phyloP scores from a whole-genome alignment of 2,113 vertebrate genomes.

The Zeus faber region DNA sequence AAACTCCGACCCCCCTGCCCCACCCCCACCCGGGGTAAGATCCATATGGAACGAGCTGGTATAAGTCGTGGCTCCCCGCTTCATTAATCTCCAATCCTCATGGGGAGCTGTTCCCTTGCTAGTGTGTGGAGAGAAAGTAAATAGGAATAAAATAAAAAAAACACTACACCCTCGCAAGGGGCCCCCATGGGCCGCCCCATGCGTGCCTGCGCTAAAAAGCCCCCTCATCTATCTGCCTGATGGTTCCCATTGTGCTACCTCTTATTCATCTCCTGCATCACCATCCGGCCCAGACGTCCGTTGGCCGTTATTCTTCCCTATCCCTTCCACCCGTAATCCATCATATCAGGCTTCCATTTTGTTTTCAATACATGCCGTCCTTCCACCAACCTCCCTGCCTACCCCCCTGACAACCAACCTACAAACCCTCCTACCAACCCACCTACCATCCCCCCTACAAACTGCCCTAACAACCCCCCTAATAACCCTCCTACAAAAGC shows the following conservation, averaged over 20 bases:
- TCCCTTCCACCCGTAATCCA: neutral
- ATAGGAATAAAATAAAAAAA: too few species aligned
- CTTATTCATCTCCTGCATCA: constrained; percentile 28
- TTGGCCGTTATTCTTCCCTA: neutral
- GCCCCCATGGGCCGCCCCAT: constrained; percentile 42
- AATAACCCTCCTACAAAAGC: too few species aligned
- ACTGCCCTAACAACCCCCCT: too few species aligned
- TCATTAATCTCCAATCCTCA: neutral
- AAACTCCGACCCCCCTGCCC: too few species aligned
- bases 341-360: too few species aligned
- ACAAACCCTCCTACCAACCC: too few species aligned
- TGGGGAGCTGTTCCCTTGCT: neutral
- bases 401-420: too few species aligned
- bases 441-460: too few species aligned
- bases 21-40: too few species aligned
- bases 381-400: too few species aligned
- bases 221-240: constrained; percentile 37
- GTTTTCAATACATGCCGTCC: too few species aligned
- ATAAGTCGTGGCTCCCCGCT: neutral
- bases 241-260: neutral
- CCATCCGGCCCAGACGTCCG: constrained; percentile 15
- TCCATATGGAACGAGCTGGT: neutral
- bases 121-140: constrained; percentile 9
- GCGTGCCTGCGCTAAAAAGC: constrained; percentile 40
- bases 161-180: constrained; percentile 15